Evolutionary conservation across 1,140 invertebrate species (phyloP).

Genomic region (Charaxes varanes): DNA sequence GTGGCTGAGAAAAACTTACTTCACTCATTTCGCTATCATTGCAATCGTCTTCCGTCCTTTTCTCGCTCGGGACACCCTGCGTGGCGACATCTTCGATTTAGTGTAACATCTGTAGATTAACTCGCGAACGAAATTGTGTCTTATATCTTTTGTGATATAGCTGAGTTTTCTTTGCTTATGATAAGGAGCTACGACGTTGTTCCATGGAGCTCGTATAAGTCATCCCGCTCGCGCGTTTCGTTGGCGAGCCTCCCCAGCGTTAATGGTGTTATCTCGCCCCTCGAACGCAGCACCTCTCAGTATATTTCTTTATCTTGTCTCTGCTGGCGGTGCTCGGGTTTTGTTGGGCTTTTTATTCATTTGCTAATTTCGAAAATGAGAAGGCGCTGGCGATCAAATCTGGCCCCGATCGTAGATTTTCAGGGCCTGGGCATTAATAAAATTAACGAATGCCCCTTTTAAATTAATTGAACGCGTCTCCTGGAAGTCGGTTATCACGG

Average conservation of each 20-base stretch:
- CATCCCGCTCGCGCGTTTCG: conserved; percentile 54
- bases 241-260: conserved; percentile 56
- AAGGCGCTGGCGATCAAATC: conserved; percentile 60
- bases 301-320: conserved; percentile 73
- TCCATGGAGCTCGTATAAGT: conserved; percentile 13
- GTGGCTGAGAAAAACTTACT: conserved; percentile 72
- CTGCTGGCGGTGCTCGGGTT: conserved; percentile 50
- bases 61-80: too few relatives aligned
- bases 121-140: background rate
- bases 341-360: conserved; percentile 64
- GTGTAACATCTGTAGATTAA: background rate
- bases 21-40: conserved; percentile 68
- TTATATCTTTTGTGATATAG: conserved; percentile 15
- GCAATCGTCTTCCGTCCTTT: conserved; percentile 48
- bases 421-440: conserved; percentile 61
- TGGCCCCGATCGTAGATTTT: conserved; percentile 63
- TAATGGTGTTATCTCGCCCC: conserved; percentile 70
- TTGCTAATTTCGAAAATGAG: conserved; percentile 73
- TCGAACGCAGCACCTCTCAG: conserved; percentile 68
- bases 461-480: conserved; percentile 66
- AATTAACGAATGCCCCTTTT: conserved; percentile 70
- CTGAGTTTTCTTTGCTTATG: conserved; percentile 14
- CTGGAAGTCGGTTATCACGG: conserved; percentile 53
- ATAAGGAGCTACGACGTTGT: conserved; percentile 26
- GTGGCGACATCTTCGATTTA: too few relatives aligned